These are phyloP conservation scores for Patagioenas fasciata DNA, from an alignment of 2,113 vertebrate species.

Conservation along the genomic window DNA sequence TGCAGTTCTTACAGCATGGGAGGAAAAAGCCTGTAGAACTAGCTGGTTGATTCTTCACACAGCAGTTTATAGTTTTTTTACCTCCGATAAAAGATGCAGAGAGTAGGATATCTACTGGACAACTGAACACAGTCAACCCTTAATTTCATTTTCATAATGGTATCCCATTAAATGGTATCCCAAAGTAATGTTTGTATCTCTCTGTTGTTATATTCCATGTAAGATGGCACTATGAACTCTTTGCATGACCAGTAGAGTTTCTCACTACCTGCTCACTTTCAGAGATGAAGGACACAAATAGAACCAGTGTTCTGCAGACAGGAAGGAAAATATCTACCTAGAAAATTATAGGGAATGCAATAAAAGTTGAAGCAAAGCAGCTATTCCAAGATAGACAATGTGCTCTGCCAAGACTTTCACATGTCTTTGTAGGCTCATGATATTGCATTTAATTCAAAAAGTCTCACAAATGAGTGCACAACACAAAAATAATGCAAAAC, in stretches of 20 bases:
- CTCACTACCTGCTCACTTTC: neutral
- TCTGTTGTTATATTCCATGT: neutral
- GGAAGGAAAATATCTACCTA: neutral
- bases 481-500: neutral
- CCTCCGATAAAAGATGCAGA: neutral
- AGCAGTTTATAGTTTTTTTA: neutral
- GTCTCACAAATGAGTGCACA: neutral
- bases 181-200: conserved; percentile 14
- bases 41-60: neutral
- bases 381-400: neutral
- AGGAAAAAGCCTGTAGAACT: neutral
- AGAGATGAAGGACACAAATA: neutral
- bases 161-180: neutral
- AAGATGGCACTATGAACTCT: neutral
- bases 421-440: neutral
- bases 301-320: neutral
- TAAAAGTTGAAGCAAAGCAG: neutral
- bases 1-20: neutral
- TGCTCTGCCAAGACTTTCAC: neutral
- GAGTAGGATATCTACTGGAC: neutral
- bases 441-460: neutral
- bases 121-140: neutral
- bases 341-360: neutral
- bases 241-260: neutral
- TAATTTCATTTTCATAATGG: neutral